A percentile compares a stretch with the other conserved stretches of the same genome.
These are phyloP conservation scores for Coturnix japonica DNA, from an alignment of 2,113 vertebrate species.

Conservation along the genomic window DNA sequence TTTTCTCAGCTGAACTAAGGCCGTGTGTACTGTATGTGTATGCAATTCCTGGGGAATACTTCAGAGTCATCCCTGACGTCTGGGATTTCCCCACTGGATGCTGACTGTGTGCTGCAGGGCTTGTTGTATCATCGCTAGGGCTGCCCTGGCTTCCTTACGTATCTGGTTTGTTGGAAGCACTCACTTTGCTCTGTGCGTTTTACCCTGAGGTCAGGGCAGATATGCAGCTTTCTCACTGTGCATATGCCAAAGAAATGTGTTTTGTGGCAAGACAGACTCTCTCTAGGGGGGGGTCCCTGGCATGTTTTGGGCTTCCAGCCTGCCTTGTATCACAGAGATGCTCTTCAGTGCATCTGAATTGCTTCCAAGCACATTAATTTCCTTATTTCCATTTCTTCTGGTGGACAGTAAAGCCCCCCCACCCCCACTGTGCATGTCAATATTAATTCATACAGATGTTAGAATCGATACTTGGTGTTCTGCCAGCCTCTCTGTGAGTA, in stretches of 20 bases:
- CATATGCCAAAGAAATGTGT: not conserved
- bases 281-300: not conserved
- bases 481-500: slow-evolving; percentile 18
- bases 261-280: not conserved
- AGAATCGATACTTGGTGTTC: slow-evolving; percentile 26
- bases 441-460: not conserved
- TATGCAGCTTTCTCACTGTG: not conserved
- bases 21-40: not conserved
- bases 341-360: accelerated
- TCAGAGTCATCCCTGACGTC: not conserved
- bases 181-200: not conserved
- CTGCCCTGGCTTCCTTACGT: not conserved
- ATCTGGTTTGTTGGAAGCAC: not conserved
- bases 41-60: not conserved
- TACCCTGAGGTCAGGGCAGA: not conserved
- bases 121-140: not conserved
- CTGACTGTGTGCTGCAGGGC: not conserved
- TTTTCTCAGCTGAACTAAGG: not conserved
- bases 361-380: not conserved
- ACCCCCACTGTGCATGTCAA: accelerated
- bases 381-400: not conserved
- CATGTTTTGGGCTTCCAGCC: not conserved
- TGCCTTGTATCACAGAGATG: not conserved
- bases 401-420: not conserved
- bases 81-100: slow-evolving; percentile 28